phyloP scores from a whole-genome alignment of 1,140 invertebrate genomes.

The Cydia amplana region DNA sequence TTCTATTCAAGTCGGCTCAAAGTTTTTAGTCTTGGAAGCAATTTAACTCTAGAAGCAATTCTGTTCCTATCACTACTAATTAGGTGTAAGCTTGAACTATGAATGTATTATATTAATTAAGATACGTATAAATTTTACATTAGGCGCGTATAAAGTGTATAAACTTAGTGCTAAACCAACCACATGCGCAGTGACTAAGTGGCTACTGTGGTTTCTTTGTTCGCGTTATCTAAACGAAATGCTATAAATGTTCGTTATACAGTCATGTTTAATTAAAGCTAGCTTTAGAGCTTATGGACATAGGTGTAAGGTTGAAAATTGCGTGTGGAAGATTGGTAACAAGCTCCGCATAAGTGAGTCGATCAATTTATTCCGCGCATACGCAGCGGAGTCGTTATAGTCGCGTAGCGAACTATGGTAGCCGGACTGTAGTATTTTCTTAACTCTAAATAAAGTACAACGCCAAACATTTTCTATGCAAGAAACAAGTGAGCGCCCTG shows the following conservation, averaged over 20 bases:
- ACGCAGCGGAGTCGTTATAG: not conserved
- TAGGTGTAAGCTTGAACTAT: too few relatives aligned
- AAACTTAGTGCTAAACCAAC: not conserved
- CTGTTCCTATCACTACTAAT: too few relatives aligned
- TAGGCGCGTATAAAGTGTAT: not conserved
- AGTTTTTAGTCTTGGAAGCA: too few relatives aligned
- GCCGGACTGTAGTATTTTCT: too few relatives aligned
- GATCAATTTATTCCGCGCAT: constrained; percentile 16
- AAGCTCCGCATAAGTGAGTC: constrained; percentile 9
- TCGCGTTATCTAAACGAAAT: constrained; percentile 15
- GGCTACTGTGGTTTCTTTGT: constrained; percentile 14
- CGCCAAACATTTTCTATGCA: too few relatives aligned
- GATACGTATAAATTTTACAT: too few relatives aligned
- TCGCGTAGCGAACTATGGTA: not conserved
- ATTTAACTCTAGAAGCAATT: too few relatives aligned
- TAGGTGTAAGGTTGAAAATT: not conserved
- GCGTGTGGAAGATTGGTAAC: not conserved
- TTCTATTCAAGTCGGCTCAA: too few relatives aligned
- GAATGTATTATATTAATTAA: too few relatives aligned
- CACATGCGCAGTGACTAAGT: constrained; percentile 16
- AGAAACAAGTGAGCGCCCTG: too few relatives aligned
- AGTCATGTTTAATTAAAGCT: not conserved
- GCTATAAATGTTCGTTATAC: constrained; percentile 9
- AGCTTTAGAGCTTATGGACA: not conserved
- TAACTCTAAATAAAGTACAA: too few relatives aligned